Evolutionary conservation across 1,140 invertebrate species (phyloP), one percentile per base, ranked within the genome.

Genomic region (Paralvinella palmiformis): DNA sequence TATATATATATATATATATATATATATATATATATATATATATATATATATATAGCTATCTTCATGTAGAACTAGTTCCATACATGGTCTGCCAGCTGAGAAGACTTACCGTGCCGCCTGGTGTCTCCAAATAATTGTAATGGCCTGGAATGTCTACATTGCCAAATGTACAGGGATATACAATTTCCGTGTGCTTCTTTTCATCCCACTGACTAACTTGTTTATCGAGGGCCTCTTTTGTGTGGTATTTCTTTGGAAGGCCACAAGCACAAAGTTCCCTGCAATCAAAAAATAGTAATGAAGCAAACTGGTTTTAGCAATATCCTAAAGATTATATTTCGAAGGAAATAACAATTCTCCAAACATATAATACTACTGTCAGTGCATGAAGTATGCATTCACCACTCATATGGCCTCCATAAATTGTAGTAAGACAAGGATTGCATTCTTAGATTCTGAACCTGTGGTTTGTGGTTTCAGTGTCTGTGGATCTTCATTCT

Each of bases 91-190:
- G 10, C n/a, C n/a, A 41, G 37, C 37, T n/a, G n/a, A n/a, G n/a
- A n/a, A n/a, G n/a, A 41, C 37, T 20, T 17, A 53, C 50, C 27
- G 50, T 17, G 7, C 50, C 50, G 15, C 50, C 50, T 15, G 50
- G 50, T 22, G 24, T 53, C 50, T 53, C 50, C 7, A 53, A 22
- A 29, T 53, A 53, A 29, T 53, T 53, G 50, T 53, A 53, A 27
- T 53, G 50, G 15, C 50, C 50, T 13, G 50, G 50, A 22, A 53
- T 29, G 27, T 53, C 50, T 10, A 53, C 15, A 22, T 53, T 53
- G 27, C 50, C 50, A 29, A 53, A 53, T 10, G 10, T 53, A 7
- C 50, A 53, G 13, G 50, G 50, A 7, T 27, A 29, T 10, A 53
- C 27, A 10, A 20, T 13, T 27, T 53, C 50, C 7, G 50, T 53